Percentiles rank a stretch among this genome's conserved stretches.
Evolutionary conservation across 1,140 invertebrate species (phyloP).

Genomic region (Telenomus remus): DNA sequence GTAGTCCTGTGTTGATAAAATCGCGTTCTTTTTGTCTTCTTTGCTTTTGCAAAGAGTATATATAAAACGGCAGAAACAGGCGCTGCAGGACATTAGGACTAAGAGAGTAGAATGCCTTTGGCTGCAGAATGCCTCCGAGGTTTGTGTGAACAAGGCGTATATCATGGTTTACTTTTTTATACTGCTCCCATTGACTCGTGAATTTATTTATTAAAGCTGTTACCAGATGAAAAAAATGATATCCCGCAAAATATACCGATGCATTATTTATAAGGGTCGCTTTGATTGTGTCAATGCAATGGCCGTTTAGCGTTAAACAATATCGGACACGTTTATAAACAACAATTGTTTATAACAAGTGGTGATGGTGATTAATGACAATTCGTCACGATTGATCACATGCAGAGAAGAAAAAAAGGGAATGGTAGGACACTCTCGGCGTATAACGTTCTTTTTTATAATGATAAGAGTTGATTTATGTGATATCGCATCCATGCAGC

Average conservation of each 20-base stretch:
- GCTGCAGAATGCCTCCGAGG: conserved; percentile 65
- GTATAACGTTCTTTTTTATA: not conserved
- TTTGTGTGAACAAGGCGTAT: conserved; percentile 61
- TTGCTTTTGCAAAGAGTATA: conserved; percentile 2
- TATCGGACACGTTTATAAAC: not conserved
- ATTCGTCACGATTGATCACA: no score
- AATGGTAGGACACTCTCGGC: no score
- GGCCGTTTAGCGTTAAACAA: conserved; percentile 40
- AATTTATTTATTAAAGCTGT: conserved; percentile 56
- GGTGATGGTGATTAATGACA: no score
- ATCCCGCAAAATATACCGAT: conserved; percentile 52
- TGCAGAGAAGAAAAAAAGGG: no score
- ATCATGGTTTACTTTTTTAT: conserved; percentile 72
- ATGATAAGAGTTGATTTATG: not conserved
- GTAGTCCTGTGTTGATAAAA: no score
- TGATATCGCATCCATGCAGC: not conserved
- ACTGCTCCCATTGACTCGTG: conserved; percentile 58
- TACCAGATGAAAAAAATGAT: conserved; percentile 55
- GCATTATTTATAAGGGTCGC: conserved; percentile 45
- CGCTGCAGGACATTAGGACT: conserved; percentile 62
- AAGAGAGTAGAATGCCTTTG: conserved; percentile 65
- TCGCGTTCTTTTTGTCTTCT: not conserved
- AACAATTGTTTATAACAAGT: not conserved
- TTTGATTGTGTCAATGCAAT: conserved; percentile 49
- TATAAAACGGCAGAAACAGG: not conserved